These are phyloP conservation scores for Tupaia tana DNA, from an alignment of 2,113 vertebrate genomes.

Conservation along the genomic window DNA sequence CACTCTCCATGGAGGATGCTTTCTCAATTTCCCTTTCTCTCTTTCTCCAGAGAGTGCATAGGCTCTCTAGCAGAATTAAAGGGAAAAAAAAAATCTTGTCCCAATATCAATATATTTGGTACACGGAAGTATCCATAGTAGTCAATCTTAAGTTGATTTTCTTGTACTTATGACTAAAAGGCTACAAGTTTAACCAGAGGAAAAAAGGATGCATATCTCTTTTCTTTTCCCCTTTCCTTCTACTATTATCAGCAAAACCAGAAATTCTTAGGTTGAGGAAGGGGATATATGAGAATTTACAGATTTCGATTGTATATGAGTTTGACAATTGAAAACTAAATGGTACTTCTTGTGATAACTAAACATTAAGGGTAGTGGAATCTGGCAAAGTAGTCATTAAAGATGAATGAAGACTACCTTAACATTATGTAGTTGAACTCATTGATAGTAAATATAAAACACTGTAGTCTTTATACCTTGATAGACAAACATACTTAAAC, in stretches of 20 bases:
- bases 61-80: no score
- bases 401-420: neutral
- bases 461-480: neutral
- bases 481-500: neutral
- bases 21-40: no score
- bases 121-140: neutral
- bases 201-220: neutral
- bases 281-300: neutral
- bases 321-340: neutral
- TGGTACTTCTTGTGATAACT: neutral
- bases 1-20: no score
- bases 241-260: neutral
- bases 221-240: neutral
- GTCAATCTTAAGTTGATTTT: neutral
- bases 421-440: neutral
- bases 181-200: neutral
- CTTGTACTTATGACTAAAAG: neutral
- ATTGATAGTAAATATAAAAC: neutral
- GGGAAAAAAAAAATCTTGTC: neutral
- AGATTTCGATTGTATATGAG: neutral
- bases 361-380: neutral
- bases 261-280: neutral
- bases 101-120: neutral
- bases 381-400: neutral
- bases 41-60: no score